Evolutionary conservation across 2,888 invertebrate genomes (phyloP), one percentile per base, ranked within the genome.

Genomic region (Lochmaea crataegi): DNA sequence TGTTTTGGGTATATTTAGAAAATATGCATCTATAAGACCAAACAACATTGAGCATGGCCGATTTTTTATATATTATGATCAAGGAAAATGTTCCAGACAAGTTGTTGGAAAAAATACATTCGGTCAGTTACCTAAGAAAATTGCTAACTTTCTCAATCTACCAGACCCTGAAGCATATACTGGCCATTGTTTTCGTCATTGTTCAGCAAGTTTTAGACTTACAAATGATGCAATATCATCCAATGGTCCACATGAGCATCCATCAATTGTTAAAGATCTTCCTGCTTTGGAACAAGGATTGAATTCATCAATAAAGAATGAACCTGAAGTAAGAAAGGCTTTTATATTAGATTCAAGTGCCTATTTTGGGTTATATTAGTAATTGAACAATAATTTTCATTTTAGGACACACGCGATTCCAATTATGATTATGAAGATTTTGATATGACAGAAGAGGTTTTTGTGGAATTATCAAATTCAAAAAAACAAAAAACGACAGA

Each of bases 31-130:
- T 3, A n/a, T 65, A 51, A 22, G 65, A 32, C 42, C 42, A 53
- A 14, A 14, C 7, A n/a, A 65, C 26, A 65, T 45, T 12, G 41
- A 57, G n/a, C 65, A 64, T 42, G 26, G 45, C 10, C 57, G 64
- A 57, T 70, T 70, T 65, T 65, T 70, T 11, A 32, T 57, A 18
- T 45, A 57, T 18, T 65, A 57, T 38, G 64, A 41, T 57, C 26
- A 70, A 57, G 26, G 53, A 18, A 38, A 45, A 57, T 70, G 64
- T 45, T 41, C 70, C 1, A 42, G 16, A 18, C 70, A 70, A 65
- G 9, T 56, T 10, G 57, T 70, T 56, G 70, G 70, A 65, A 70
- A 65, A 65, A 70, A 65, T 41, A 57, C 65, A 22, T 65, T 70
- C 58, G 70, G 70, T 2, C 53, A 70, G 32, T 26, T 70, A 42